Evolutionary conservation across 2,797 vertebrate genomes (phyloP), one percentile per base, ranked within the genome.

Genomic region (Amphiprion clarkii): DNA sequence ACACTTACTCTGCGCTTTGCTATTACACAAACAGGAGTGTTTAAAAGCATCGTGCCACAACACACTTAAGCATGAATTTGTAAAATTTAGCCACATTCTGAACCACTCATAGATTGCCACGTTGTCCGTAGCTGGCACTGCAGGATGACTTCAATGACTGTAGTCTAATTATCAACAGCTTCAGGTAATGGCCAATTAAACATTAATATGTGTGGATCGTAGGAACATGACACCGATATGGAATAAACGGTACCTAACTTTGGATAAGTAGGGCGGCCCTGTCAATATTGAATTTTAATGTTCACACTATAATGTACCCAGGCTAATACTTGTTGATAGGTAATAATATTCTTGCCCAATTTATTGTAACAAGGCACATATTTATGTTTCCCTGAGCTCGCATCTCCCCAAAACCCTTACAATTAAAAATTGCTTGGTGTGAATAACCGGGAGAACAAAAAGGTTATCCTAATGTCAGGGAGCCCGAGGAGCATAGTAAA

Each of bases 111-210:
- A 33, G 23, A 58, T 17, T 0, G 40, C 29, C 72, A 19, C 54
- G 67, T 74, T 77, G 79, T 79, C 76, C 65, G 74, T 10, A 73
- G 71, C 58, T 58, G 63, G 33, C 61, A 55, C 29, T 63, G 52
- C 53, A 78, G 71, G 76, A 83, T 3, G 61, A 71, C 57, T 82
- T 68, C 29, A 72, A 33, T 61, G 21, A 78, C 52, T 74, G 7
- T 56, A 62, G 61, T 57, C 63, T 79, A 76, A 87, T 87, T 70
- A 86, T 63, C 59, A 57, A 23, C 61, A 67, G 56, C 60, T 67
- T 75, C 57, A 71, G 70, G 53, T 78, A 82, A 83, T 62, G 70
- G 72, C 19, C 23, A 56, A 67, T 85, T 65, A 75, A 88, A 84
- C 65, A 87, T 88, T 87, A 13, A 87, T 83, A 21, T 57, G 1